Percentiles rank a stretch among this genome's conserved stretches.
These are phyloP conservation scores for Brachionus rotundiformis DNA, from an alignment of 1,140 invertebrate species.

Conservation along the genomic window DNA sequence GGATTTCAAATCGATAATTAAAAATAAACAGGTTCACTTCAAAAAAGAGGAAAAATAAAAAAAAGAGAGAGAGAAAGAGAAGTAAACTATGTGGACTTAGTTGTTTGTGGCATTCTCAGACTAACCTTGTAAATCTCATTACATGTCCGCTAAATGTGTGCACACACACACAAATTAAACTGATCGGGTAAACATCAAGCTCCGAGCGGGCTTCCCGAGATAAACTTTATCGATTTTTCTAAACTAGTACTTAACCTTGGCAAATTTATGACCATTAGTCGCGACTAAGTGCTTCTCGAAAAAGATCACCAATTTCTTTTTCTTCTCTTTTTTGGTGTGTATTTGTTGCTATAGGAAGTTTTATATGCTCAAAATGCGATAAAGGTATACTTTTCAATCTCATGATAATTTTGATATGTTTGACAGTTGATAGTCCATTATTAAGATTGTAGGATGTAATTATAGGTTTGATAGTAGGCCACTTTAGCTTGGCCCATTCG, in stretches of 20 bases:
- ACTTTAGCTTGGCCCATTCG: not conserved
- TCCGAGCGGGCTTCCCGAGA: not conserved
- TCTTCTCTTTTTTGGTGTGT: too few relatives aligned
- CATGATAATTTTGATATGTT: conserved; percentile 47
- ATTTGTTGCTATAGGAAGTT: conserved; percentile 16
- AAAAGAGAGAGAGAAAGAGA: not conserved
- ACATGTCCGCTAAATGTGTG: conserved; percentile 33
- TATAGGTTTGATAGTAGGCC: conserved; percentile 3
- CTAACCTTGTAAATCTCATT: conserved; percentile 30
- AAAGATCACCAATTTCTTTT: not conserved
- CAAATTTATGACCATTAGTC: conserved; percentile 10
- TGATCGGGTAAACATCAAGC: not conserved
- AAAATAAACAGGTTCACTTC: conserved; percentile 47
- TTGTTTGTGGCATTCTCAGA: conserved; percentile 12
- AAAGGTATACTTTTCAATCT: conserved; percentile 22
- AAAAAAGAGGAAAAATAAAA: not conserved
- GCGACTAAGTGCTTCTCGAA: conserved; percentile 33
- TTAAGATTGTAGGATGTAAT: conserved; percentile 32
- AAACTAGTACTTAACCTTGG: conserved; percentile 22
- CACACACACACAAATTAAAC: conserved; percentile 21
- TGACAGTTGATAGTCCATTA: conserved; percentile 45
- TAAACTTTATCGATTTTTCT: conserved; percentile 40
- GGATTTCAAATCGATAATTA: conserved; percentile 48
- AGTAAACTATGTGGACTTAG: not conserved
- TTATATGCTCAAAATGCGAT: conserved; percentile 12